Evolutionary conservation across 2,888 invertebrate species (phyloP).

Genomic region (Brenthis ino): DNA sequence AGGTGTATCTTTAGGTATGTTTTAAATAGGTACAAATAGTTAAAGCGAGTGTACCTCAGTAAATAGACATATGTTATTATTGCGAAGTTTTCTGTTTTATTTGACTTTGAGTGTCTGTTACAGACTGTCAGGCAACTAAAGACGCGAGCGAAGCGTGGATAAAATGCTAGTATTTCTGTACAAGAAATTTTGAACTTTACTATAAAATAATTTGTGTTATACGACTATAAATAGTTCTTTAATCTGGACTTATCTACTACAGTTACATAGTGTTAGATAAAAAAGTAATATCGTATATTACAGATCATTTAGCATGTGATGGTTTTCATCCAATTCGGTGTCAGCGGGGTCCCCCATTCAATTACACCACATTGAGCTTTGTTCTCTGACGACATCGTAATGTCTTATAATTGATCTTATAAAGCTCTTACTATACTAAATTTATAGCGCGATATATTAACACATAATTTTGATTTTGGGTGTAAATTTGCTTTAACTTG

Average conservation of each 20-base stretch:
- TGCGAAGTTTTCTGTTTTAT: too few relatives aligned
- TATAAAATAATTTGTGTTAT: too few relatives aligned
- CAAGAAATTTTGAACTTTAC: too few relatives aligned
- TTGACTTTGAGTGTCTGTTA: too few relatives aligned
- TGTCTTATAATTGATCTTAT: constrained; percentile 7
- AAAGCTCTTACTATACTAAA: background rate
- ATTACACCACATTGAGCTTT: constrained; percentile 34
- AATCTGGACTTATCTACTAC: background rate
- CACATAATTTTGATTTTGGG: background rate
- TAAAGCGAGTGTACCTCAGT: too few relatives aligned
- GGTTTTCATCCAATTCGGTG: constrained; percentile 39
- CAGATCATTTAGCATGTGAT: constrained; percentile 28
- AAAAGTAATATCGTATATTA: constrained; percentile 29
- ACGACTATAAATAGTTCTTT: background rate
- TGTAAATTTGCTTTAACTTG: background rate
- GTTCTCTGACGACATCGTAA: constrained; percentile 18
- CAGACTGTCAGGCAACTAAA: too few relatives aligned
- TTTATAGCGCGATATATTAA: constrained; percentile 6
- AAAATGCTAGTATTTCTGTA: too few relatives aligned
- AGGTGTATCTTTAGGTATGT: too few relatives aligned
- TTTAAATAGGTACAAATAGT: too few relatives aligned
- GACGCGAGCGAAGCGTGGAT: too few relatives aligned
- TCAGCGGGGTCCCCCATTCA: constrained; percentile 42
- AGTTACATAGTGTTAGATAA: constrained; percentile 3
- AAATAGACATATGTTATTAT: too few relatives aligned